Evolutionary conservation across 2,797 vertebrate genomes (phyloP).

Genomic region (Micrastur ruficollis): DNA sequence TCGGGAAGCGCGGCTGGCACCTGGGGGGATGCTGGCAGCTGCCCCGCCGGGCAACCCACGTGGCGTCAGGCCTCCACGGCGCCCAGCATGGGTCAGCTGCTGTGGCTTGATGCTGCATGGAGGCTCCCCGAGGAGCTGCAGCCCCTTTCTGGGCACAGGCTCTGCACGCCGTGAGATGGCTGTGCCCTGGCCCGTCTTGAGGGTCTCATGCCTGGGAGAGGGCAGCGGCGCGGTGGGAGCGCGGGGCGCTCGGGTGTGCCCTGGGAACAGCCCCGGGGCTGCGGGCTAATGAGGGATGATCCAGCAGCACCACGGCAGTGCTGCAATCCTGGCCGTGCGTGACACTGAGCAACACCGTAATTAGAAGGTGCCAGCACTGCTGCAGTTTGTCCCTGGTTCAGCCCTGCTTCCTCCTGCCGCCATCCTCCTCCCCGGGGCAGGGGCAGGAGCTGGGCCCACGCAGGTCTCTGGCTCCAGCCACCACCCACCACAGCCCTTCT

Average conservation of each 20-base stretch:
- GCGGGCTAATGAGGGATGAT: not conserved
- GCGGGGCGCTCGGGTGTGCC: not conserved
- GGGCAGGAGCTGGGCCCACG: not conserved
- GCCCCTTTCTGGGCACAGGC: not conserved
- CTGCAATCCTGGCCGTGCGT: not conserved
- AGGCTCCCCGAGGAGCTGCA: not conserved
- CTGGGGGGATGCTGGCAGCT: not conserved
- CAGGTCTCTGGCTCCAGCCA: not conserved
- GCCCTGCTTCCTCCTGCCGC: not conserved
- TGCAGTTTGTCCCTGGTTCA: not conserved
- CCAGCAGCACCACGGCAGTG: not conserved
- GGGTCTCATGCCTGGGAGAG: not conserved
- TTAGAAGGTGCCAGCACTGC: not conserved
- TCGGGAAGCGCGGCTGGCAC: not conserved
- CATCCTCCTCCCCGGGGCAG: not conserved
- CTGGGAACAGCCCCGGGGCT: not conserved
- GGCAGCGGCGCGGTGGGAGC: not conserved
- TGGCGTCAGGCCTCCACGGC: not conserved
- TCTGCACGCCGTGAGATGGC: rapidly evolving
- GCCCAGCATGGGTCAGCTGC: rapidly evolving
- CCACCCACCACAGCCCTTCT: not conserved
- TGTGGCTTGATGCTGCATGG: rapidly evolving
- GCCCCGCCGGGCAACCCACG: rapidly evolving
- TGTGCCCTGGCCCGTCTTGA: rapidly evolving
- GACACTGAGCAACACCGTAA: rapidly evolving